Percentiles rank a stretch among this genome's conserved stretches.
phyloP scores from a whole-genome alignment of 1,140 invertebrate genomes.

The Popillia japonica region DNA sequence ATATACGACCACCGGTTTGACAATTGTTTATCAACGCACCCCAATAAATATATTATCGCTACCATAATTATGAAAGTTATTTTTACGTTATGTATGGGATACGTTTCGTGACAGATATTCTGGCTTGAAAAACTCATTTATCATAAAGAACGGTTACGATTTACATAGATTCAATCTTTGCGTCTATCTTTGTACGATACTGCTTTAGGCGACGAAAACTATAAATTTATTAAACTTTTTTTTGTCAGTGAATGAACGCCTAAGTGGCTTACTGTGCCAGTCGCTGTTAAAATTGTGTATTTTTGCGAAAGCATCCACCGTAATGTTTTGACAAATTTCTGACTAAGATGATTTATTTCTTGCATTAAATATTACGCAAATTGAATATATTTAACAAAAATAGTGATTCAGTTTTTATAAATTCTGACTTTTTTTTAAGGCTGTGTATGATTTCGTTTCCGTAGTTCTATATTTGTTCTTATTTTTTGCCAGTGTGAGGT shows the following conservation, averaged over 20 bases:
- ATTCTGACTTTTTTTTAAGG: too few species aligned
- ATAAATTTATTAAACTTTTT: background rate
- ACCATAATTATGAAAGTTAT: background rate
- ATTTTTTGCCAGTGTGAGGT: too few species aligned
- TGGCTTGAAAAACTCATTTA: background rate
- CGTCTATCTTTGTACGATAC: background rate
- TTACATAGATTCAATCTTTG: constrained; percentile 5
- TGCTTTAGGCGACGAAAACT: background rate
- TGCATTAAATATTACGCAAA: too few species aligned
- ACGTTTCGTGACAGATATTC: constrained; percentile 9
- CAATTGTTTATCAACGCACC: constrained; percentile 16
- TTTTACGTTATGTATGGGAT: background rate
- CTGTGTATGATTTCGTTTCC: too few species aligned
- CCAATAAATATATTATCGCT: constrained; percentile 32
- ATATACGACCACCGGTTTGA: background rate
- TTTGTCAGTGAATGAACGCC: background rate
- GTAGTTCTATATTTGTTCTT: too few species aligned
- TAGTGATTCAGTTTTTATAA: too few species aligned
- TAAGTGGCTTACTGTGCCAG: background rate
- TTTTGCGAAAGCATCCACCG: background rate
- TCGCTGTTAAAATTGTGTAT: background rate
- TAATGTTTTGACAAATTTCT: too few species aligned
- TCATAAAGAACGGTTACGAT: background rate
- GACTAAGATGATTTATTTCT: too few species aligned
- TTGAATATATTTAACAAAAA: too few species aligned